phyloP scores from a whole-genome alignment of 2,888 invertebrate genomes.

The Lasioglossum leucozonium region DNA sequence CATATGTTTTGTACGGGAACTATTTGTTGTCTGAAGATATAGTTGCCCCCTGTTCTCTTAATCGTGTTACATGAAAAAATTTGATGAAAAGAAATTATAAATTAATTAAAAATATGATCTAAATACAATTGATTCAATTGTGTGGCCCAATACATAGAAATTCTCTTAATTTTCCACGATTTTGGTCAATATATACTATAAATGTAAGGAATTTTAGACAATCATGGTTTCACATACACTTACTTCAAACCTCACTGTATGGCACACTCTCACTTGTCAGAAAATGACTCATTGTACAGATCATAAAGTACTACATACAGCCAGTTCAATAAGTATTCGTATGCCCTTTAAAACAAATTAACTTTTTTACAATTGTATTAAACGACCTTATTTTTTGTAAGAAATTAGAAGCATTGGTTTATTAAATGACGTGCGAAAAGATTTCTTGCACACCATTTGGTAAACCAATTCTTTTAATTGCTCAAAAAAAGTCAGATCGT shows the following conservation, averaged over 20 bases:
- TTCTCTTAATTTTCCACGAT: constrained; percentile 30
- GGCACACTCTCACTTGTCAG: constrained; percentile 57
- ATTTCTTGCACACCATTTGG: too few relatives aligned
- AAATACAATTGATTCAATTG: constrained; percentile 25
- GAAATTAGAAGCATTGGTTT: too few relatives aligned
- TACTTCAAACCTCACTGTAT: constrained; percentile 48
- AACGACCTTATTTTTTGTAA: too few relatives aligned
- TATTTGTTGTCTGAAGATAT: constrained; percentile 35
- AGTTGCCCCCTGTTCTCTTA: constrained; percentile 51
- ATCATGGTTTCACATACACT: constrained; percentile 59
- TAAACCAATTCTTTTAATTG: too few relatives aligned
- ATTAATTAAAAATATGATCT: constrained; percentile 13
- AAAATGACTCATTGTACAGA: constrained; percentile 43
- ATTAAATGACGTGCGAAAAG: too few relatives aligned
- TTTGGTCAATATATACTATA: constrained; percentile 64
- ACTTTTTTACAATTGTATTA: too few relatives aligned
- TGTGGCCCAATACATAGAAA: constrained; percentile 39
- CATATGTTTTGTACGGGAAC: constrained; percentile 30
- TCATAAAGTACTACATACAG: constrained; percentile 35
- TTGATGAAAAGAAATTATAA: constrained; percentile 16
- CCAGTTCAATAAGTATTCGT: too few relatives aligned
- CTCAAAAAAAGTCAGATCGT: too few relatives aligned
- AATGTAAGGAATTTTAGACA: constrained; percentile 58
- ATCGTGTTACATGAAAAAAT: constrained; percentile 28
- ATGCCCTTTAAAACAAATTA: too few relatives aligned